Conservation (phyloP, 1,140 invertebrate genomes). For the Lepidurus apus region DNA sequence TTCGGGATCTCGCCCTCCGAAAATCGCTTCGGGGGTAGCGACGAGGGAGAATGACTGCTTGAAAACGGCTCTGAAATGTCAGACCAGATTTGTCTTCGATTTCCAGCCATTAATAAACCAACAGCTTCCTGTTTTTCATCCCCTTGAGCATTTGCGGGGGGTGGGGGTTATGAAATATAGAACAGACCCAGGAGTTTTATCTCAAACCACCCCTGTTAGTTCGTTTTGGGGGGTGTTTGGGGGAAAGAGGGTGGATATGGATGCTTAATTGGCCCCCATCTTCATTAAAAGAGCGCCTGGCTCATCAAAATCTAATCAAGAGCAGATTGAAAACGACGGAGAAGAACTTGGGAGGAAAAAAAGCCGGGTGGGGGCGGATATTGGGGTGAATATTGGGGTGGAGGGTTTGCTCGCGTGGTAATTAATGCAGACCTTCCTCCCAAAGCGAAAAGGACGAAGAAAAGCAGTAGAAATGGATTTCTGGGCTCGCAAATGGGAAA, state of each 20-base stretch:
- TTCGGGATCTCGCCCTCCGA: neutral
- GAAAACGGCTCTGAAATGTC: slow-evolving; percentile 2
- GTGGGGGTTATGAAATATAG: neutral
- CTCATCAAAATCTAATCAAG: slow-evolving; percentile 22
- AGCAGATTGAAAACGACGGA: neutral
- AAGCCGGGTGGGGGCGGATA: neutral
- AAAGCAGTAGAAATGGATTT: slow-evolving; percentile 9
- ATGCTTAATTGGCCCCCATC: slow-evolving; percentile 12
- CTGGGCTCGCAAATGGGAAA: neutral
- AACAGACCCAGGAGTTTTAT: neutral
- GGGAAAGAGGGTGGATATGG: neutral
- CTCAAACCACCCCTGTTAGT: too few species aligned
- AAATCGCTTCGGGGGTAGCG: neutral
- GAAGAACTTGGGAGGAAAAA: neutral
- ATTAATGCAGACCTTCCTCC: neutral
- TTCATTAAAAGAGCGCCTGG: slow-evolving; percentile 11
- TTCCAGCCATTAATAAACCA: slow-evolving; percentile 22
- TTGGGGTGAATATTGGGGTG: neutral
- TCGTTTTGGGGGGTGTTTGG: too few species aligned
- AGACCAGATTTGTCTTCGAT: slow-evolving; percentile 19
- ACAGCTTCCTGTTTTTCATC: slow-evolving; percentile 6
- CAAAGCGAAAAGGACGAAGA: neutral
- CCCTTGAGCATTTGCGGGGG: neutral
- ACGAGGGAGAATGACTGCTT: neutral
- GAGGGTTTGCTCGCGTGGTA: neutral